Percentiles rank a stretch among this genome's conserved stretches.
Evolutionary conservation across 2,113 vertebrate species (phyloP).

Genomic region (Phylloscopus trochiloides): DNA sequence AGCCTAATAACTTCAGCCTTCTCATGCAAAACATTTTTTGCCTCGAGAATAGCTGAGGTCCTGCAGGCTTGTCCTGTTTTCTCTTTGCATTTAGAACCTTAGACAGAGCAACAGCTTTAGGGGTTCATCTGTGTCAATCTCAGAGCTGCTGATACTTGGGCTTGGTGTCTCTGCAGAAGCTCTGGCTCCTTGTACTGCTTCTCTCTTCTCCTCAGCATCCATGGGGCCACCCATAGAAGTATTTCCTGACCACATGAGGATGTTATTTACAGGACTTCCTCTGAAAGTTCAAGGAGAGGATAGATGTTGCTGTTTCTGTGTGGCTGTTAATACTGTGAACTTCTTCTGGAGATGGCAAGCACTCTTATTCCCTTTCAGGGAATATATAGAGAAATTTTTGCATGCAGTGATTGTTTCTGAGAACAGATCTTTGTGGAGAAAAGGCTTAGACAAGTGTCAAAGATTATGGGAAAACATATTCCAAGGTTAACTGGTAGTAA

Average conservation of each 20-base stretch:
- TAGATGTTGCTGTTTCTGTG: background rate
- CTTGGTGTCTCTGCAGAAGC: background rate
- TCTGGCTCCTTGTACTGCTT: background rate
- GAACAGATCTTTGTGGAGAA: background rate
- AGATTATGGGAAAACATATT: background rate
- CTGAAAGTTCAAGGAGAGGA: background rate
- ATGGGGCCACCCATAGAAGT: background rate
- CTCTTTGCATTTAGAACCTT: background rate
- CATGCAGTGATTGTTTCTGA: background rate
- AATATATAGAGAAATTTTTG: background rate
- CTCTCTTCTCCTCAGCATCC: background rate
- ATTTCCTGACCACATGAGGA: background rate
- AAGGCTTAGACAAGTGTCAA: background rate
- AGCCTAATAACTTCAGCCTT: background rate
- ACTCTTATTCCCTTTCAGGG: background rate
- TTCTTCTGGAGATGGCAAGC: background rate
- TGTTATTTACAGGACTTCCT: background rate
- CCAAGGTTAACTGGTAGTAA: background rate
- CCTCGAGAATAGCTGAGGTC: background rate
- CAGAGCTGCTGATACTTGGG: background rate
- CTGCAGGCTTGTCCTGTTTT: background rate
- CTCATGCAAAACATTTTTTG: background rate
- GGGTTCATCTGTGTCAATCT: background rate
- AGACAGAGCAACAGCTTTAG: background rate
- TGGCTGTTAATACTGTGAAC: background rate